Base-by-base conservation (phyloP, 2,888 invertebrate species). In the Lochmaea crataegi region DNA sequence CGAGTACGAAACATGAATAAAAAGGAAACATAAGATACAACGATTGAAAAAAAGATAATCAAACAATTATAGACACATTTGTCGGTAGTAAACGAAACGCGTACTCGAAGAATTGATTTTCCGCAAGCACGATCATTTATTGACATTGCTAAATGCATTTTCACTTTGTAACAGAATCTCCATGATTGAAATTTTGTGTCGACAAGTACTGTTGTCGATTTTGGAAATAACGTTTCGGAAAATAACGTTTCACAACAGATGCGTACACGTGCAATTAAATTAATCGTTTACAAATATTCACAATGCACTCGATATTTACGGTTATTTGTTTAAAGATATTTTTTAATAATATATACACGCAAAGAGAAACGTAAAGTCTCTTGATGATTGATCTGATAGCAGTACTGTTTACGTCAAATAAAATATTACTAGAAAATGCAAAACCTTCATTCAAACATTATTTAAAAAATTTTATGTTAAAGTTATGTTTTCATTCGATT, bases 131-230 rank as follows among this genome's bases (percentile, higher is more conserved):
- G 73, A 76, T 74, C 74, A 72, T 73, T 75, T 79, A 76, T 78
- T 79, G 75, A 77, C 77, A 72, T 56, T 77, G 75, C 71, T 77
- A 73, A 77, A 78, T 74, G 78, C 75, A 68, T 77, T 77, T 78
- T 74, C 75, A 76, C 76, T 74, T 76, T 75, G 73, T 71, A 75
- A 73, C 75, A 72, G 68, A 74, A 69, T 74, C 74, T 69, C 74
- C 74, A 78, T 80, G 80, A 80, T 80, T 80, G 80, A 76, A 79
- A 80, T 80, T 80, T 79, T 80, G 78, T 79, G 79, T 79, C 78
- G 77, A 77, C 78, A 72, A 74, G 74, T 74, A 72, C 71, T 74
- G 38, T 67, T 56, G 51, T 68, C 64, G 74, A 74, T 61, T 64
- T n/a, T n/a, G n/a, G n/a, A n/a, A n/a, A 2, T 22, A 22, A 2